Evolutionary conservation across 2,888 invertebrate species (phyloP), one percentile per base, ranked within the genome.

Genomic region (Drosophila algonquin): DNA sequence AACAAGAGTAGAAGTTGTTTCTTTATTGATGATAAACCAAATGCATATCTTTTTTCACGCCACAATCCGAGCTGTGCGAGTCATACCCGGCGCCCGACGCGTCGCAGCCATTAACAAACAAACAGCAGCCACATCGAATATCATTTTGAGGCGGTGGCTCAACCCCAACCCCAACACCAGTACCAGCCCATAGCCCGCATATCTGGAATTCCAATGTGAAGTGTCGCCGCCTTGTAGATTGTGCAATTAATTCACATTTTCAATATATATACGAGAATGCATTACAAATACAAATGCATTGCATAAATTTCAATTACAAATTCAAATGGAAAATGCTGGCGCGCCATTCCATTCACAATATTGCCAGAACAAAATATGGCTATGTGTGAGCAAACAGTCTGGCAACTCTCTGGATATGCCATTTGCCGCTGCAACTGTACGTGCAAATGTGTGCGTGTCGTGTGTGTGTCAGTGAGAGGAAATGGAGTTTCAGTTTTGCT

Each of bases 211-310:
- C 83, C 83, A 70, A 79, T 83, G 83, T 87, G 87, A 62, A 57
- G 53, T 65, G 81, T 67, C 70, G 53, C 18, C 21, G 54, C 40
- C 65, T 73, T 69, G 63, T 78, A 72, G 73, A 88, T 83, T 86
- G 89, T 83, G 89, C 89, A 84, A 84, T 84, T 84, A 89, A 84
- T 84, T 80, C 81, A 84, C 79, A 78, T 81, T 82, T 81, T 76
- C 74, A 67, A 70, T 44, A 70, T 58, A 70, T 58, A 67, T 67
- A 56, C 69, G 69, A 50, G 80, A 77, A 79, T 79, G 61, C 81
- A 77, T 63, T 80, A 76, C 80, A 70, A 70, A 72, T 68, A 67
- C 56, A 65, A 51, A 51, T 68, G 77, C 69, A 80, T 80, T 67
- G 76, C 67, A 79, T 80, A 75, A 63, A 54, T 65, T 65, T 44